Evolutionary conservation across 2,888 invertebrate species (phyloP).

Genomic region (Zygaena filipendulae): DNA sequence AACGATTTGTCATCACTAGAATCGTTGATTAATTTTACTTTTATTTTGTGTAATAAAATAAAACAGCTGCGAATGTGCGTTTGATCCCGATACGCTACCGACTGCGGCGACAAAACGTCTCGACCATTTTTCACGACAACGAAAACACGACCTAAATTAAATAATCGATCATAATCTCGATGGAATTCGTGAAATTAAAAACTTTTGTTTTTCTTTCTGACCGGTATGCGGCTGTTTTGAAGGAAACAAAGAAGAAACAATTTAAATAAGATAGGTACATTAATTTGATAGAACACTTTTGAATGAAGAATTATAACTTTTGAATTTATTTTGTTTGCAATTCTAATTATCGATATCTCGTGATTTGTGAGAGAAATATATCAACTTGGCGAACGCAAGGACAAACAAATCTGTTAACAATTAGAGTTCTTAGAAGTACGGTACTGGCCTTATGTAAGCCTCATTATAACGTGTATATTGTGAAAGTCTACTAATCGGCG

Average conservation of each 20-base stretch:
- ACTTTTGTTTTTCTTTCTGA: constrained; percentile 31
- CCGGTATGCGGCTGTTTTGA: too few relatives aligned
- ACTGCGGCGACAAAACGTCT: constrained; percentile 49
- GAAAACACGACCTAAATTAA: constrained; percentile 56
- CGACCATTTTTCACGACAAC: constrained; percentile 46
- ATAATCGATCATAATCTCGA: constrained; percentile 60
- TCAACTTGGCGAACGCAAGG: constrained; percentile 6
- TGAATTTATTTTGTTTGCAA: too few relatives aligned
- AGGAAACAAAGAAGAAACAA: too few relatives aligned
- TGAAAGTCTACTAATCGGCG: constrained; percentile 31
- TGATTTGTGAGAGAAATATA: too few relatives aligned
- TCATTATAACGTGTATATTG: constrained; percentile 31
- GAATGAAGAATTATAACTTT: too few relatives aligned
- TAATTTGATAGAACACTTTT: too few relatives aligned
- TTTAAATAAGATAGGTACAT: too few relatives aligned
- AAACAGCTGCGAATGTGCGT: constrained; percentile 48
- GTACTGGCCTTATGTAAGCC: constrained; percentile 28
- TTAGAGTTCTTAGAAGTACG: constrained; percentile 18
- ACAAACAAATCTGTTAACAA: constrained; percentile 30
- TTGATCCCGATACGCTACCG: constrained; percentile 57
- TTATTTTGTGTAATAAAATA: constrained; percentile 62
- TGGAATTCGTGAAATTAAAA: constrained; percentile 38
- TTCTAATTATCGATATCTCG: too few relatives aligned
- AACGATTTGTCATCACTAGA: constrained; percentile 35
- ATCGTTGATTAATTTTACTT: constrained; percentile 59